A percentile compares a stretch with the other conserved stretches of the same genome.
Conservation (phyloP, 2,888 invertebrate genomes). For the Chesias legatella region DNA sequence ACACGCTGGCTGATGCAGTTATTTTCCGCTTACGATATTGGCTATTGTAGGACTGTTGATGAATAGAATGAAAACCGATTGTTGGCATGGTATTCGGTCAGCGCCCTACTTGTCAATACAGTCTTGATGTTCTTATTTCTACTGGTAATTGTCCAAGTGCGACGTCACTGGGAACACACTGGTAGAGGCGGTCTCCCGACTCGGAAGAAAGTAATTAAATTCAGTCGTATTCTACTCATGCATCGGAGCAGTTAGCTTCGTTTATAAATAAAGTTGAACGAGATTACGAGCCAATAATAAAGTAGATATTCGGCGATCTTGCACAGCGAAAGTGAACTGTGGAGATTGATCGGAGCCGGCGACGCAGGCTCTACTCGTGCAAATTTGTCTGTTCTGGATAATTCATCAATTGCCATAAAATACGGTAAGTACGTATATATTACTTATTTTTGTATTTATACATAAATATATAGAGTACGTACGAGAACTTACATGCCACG, state of each 20-base stretch:
- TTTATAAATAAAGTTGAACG: conserved; percentile 60
- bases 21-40: conserved; percentile 10
- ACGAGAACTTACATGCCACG: too few species aligned
- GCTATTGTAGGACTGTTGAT: conserved; percentile 8
- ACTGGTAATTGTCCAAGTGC: conserved; percentile 74
- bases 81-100: conserved; percentile 71
- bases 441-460: too few species aligned
- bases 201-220: conserved; percentile 66
- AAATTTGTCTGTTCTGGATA: too few species aligned
- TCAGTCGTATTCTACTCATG: conserved; percentile 62
- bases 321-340: conserved; percentile 33
- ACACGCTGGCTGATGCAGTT: neutral
- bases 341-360: conserved; percentile 20
- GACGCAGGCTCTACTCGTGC: neutral
- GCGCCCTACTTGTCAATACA: conserved; percentile 71
- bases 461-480: too few species aligned
- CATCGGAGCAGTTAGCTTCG: conserved; percentile 56
- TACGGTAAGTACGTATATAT: conserved; percentile 1
- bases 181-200: conserved; percentile 47
- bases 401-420: too few species aligned
- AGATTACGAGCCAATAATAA: conserved; percentile 52
- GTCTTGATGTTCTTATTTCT: conserved; percentile 67
- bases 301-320: conserved; percentile 38
- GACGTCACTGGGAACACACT: conserved; percentile 56
- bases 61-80: conserved; percentile 30